Conservation (phyloP, 64 coral and sea anemone species). For the Hydrozoanthus tunicans region DNA sequence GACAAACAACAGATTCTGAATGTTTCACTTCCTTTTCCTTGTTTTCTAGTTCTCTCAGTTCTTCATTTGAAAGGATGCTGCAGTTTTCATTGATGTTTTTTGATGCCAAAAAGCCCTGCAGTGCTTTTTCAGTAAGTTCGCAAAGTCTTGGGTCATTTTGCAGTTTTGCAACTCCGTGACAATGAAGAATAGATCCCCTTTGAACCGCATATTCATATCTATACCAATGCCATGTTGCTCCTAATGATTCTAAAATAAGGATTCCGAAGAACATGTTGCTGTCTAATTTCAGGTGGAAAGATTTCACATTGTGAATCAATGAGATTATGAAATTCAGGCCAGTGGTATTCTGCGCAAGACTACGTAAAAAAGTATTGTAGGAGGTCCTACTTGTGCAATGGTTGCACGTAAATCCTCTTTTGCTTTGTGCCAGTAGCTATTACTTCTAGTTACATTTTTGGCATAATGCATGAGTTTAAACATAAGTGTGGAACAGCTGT, state of each 20-base stretch:
- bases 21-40: not conserved
- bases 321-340: too few species aligned
- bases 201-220: too few species aligned
- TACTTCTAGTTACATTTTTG: too few species aligned
- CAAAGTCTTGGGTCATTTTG: too few species aligned
- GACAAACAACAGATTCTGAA: not conserved
- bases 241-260: slow-evolving; percentile 12
- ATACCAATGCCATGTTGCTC: not conserved
- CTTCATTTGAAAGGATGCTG: not conserved
- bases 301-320: too few species aligned
- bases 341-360: not conserved
- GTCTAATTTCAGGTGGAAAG: too few species aligned
- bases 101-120: not conserved
- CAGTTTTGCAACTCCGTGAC: not conserved
- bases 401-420: not conserved
- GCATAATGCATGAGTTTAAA: slow-evolving; percentile 50
- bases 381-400: not conserved
- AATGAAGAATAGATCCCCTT: not conserved
- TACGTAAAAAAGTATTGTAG: not conserved
- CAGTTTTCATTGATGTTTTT: too few species aligned
- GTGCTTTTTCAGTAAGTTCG: not conserved
- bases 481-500: too few species aligned
- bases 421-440: slow-evolving; percentile 45
- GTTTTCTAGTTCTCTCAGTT: not conserved
- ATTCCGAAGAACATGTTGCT: slow-evolving; percentile 10